A percentile compares a stretch with the other conserved stretches of the same genome.
Conservation (phyloP, 2,888 invertebrate species). For the Lasioglossum morio region DNA sequence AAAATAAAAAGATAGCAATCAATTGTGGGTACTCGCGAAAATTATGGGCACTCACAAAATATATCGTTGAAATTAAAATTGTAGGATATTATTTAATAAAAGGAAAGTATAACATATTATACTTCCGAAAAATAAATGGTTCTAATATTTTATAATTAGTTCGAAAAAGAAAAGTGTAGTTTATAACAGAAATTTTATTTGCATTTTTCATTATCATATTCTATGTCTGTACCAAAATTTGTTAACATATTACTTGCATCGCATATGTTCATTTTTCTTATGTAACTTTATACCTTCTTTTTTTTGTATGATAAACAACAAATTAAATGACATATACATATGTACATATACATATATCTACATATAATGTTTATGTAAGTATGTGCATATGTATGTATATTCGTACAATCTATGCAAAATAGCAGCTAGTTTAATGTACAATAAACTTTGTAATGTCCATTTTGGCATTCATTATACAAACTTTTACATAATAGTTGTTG, state of each 20-base stretch:
- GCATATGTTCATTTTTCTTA: conserved; percentile 27
- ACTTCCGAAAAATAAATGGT: not conserved
- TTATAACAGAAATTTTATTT: conserved; percentile 59
- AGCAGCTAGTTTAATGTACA: conserved; percentile 62
- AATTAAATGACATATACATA: conserved; percentile 32
- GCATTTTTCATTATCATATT: conserved; percentile 37
- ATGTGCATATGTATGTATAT: conserved; percentile 6
- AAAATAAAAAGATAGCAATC: not conserved
- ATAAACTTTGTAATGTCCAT: conserved; percentile 56
- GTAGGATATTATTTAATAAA: not conserved
- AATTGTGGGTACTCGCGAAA: not conserved
- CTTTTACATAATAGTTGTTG: conserved; percentile 49
- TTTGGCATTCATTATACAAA: conserved; percentile 62
- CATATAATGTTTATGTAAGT: conserved; percentile 18
- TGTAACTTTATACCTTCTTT: conserved; percentile 21
- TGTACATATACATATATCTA: conserved; percentile 9
- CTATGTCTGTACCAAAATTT: conserved; percentile 61
- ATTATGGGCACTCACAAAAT: not conserved
- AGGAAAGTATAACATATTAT: not conserved
- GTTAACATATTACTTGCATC: conserved; percentile 36
- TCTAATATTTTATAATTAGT: not conserved
- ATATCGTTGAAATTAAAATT: not conserved
- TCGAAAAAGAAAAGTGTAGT: conserved; percentile 21
- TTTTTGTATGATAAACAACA: conserved; percentile 32
- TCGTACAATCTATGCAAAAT: conserved; percentile 48